These are phyloP conservation scores for Silurus meridionalis DNA, from an alignment of 2,113 vertebrate species.

Conservation along the genomic window DNA sequence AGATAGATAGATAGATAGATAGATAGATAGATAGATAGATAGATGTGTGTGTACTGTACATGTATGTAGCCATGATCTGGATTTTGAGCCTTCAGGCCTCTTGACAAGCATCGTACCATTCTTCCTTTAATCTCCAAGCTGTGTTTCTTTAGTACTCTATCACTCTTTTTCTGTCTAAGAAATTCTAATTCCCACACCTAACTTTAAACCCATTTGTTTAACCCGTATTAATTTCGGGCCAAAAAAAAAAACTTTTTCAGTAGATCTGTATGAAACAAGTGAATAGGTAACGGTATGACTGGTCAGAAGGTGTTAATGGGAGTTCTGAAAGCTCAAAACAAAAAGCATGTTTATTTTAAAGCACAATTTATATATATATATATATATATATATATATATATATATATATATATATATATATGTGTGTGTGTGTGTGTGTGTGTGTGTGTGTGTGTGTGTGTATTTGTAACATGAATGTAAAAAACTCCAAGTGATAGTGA, in stretches of 20 bases:
- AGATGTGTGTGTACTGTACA: too few species aligned
- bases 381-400: too few species aligned
- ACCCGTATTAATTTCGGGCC: background rate
- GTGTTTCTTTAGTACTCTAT: background rate
- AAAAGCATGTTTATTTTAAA: background rate
- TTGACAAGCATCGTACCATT: background rate
- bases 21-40: too few species aligned
- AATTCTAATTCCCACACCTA: background rate
- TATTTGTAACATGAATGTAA: too few species aligned
- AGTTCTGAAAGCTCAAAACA: background rate
- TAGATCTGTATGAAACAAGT: background rate
- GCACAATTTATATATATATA: too few species aligned
- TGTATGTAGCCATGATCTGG: background rate
- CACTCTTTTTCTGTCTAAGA: background rate
- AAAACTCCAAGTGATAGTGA: too few species aligned
- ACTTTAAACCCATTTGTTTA: background rate
- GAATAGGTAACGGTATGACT: background rate
- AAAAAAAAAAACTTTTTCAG: background rate
- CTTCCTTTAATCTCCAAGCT: background rate
- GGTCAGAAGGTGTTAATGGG: background rate
- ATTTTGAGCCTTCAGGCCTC: background rate
- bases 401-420: too few species aligned
- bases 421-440: too few species aligned
- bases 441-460: too few species aligned
- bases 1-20: too few species aligned